A percentile compares a stretch with the other conserved stretches of the same genome.
Evolutionary conservation across 2,797 vertebrate species (phyloP).

Genomic region (Naso thynnoides): DNA sequence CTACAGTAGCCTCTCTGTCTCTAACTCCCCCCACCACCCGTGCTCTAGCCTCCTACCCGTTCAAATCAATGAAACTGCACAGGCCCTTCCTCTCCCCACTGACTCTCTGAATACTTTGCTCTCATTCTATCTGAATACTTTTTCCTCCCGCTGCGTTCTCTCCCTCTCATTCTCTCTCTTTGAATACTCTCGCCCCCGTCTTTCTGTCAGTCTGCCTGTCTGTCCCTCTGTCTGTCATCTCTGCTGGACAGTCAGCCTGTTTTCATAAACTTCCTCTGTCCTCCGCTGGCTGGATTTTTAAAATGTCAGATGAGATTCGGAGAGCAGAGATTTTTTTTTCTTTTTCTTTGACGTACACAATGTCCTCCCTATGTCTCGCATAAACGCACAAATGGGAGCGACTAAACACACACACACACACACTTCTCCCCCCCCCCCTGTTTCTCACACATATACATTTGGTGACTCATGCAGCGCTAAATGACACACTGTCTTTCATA

Average conservation of each 20-base stretch:
- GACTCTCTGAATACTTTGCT: constrained; percentile 65
- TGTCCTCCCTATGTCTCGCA: constrained; percentile 43
- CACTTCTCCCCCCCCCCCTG: background rate
- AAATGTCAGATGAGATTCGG: constrained; percentile 82
- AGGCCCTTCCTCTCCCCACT: constrained; percentile 68
- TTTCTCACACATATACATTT: constrained; percentile 9
- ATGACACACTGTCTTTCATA: constrained; percentile 13
- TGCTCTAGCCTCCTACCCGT: constrained; percentile 57
- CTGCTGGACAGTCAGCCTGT: constrained; percentile 70
- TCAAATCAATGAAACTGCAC: constrained; percentile 77
- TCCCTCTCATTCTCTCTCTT: constrained; percentile 49
- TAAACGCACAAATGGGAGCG: constrained; percentile 34
- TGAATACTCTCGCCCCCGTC: constrained; percentile 50
- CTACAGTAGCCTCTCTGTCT: constrained; percentile 80
- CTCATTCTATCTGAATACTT: constrained; percentile 66
- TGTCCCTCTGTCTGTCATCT: constrained; percentile 59
- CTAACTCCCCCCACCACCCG: constrained; percentile 30
- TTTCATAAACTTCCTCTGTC: constrained; percentile 79
- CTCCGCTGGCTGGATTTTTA: constrained; percentile 70
- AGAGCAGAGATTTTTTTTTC: constrained; percentile 30
- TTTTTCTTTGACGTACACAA: constrained; percentile 34
- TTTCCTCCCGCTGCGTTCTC: constrained; percentile 58
- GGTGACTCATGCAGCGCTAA: constrained; percentile 42
- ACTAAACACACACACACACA: constrained; percentile 23
- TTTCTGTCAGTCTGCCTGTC: constrained; percentile 26